phyloP scores from a whole-genome alignment of 2,888 invertebrate species.

The Megaustenia siamemsis region DNA sequence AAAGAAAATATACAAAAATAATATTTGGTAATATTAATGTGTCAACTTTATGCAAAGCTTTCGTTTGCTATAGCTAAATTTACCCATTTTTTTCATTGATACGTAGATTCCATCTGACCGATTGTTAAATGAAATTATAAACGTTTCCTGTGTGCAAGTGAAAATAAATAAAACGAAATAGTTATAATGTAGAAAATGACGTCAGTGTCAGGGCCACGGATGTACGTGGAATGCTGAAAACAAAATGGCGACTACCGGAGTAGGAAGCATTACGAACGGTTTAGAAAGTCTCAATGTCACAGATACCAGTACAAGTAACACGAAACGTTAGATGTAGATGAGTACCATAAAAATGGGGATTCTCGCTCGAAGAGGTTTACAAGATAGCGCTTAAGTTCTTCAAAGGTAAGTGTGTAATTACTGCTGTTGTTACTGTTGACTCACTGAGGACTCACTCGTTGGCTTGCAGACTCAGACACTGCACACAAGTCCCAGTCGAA shows the following conservation, averaged over 20 bases:
- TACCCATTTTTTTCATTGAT: too few relatives aligned
- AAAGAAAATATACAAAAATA: too few relatives aligned
- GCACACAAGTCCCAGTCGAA: too few relatives aligned
- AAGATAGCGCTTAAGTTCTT: constrained; percentile 93
- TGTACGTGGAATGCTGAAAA: constrained; percentile 58
- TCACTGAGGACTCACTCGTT: too few relatives aligned
- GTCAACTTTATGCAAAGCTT: too few relatives aligned
- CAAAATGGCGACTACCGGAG: constrained; percentile 66
- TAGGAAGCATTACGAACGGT: constrained; percentile 60
- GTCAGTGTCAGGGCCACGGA: constrained; percentile 26
- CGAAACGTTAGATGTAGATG: constrained; percentile 41
- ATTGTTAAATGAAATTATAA: too few relatives aligned
- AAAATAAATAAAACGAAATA: constrained; percentile 30
- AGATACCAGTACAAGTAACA: constrained; percentile 51
- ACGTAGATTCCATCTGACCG: too few relatives aligned
- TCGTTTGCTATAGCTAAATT: too few relatives aligned
- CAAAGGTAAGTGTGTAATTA: constrained; percentile 92
- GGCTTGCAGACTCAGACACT: too few relatives aligned
- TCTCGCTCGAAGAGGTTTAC: constrained; percentile 87
- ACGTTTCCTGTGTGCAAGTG: too few relatives aligned
- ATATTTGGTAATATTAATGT: too few relatives aligned
- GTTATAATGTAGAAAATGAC: constrained; percentile 1
- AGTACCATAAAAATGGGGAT: constrained; percentile 79
- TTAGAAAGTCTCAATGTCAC: constrained; percentile 62
- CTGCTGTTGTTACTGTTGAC: too few relatives aligned